phyloP scores from a whole-genome alignment of 2,113 vertebrate genomes.

The Indicator indicator region DNA sequence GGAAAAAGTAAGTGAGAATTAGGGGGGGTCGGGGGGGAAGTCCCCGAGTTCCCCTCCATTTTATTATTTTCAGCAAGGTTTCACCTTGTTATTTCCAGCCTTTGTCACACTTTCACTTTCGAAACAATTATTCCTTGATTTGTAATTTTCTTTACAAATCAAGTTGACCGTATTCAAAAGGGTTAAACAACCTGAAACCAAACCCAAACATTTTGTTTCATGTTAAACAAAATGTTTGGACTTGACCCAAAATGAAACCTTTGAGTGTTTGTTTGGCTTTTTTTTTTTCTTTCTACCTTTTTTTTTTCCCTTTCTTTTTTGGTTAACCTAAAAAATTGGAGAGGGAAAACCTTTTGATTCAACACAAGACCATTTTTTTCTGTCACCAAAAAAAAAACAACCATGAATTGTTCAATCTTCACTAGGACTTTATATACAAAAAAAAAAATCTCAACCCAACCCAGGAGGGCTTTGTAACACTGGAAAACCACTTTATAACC shows the following conservation, averaged over 20 bases:
- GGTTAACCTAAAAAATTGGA: constrained; percentile 34
- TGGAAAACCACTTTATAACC: not conserved
- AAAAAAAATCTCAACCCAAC: not conserved
- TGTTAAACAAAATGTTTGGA: constrained; percentile 71
- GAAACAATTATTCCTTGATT: not conserved
- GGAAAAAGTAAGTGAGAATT: not conserved
- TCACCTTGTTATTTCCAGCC: not conserved
- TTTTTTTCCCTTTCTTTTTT: not conserved
- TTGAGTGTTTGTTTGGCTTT: constrained; percentile 59
- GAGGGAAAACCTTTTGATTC: constrained; percentile 37
- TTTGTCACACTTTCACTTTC: not conserved
- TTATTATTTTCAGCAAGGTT: not conserved
- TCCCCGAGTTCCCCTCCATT: not conserved
- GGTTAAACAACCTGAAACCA: constrained; percentile 72
- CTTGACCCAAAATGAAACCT: constrained; percentile 69
- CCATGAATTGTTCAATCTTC: not conserved
- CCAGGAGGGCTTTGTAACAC: not conserved
- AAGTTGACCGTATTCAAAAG: constrained; percentile 60
- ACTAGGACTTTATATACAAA: not conserved
- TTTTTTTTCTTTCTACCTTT: not conserved
- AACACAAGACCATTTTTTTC: constrained; percentile 4
- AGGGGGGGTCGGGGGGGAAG: not conserved
- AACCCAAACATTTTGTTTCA: constrained; percentile 73
- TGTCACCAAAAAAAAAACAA: not conserved
- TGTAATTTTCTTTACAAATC: constrained; percentile 40